These are phyloP conservation scores for Malurus elegans DNA, from an alignment of 2,113 vertebrate genomes.

Conservation along the genomic window DNA sequence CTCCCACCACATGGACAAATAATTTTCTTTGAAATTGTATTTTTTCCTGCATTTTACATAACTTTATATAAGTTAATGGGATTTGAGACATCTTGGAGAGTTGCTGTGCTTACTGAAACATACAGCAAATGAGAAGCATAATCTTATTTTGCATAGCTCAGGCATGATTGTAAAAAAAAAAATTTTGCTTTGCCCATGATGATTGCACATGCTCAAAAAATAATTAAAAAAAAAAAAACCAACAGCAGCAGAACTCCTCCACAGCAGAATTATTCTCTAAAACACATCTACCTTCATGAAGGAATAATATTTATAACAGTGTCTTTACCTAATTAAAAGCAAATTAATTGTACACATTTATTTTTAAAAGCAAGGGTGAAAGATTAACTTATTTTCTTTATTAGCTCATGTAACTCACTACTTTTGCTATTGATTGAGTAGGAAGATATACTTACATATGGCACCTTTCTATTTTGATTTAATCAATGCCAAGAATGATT, in stretches of 20 bases:
- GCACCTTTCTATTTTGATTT: background rate
- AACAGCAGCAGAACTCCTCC: background rate
- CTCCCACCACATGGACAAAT: background rate
- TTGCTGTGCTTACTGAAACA: background rate
- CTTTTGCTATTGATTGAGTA: background rate
- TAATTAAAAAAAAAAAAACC: background rate
- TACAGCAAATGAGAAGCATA: background rate
- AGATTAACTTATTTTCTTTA: background rate
- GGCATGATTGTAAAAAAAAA: background rate
- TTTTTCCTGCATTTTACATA: background rate
- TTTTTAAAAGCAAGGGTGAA: background rate
- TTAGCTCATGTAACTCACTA: background rate
- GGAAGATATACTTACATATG: background rate
- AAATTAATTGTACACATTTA: background rate
- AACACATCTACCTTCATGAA: background rate
- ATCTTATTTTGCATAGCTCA: background rate
- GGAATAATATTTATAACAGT: background rate
- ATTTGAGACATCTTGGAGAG: background rate
- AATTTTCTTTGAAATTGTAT: rapidly evolving
- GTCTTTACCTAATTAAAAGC: background rate
- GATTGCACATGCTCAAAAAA: background rate
- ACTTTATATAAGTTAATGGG: background rate
- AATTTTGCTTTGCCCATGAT: background rate
- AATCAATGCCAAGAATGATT: background rate
- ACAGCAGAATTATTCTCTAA: background rate